These are phyloP conservation scores for Malurus cyaneus DNA, from an alignment of 2,113 vertebrate species.

Conservation along the genomic window DNA sequence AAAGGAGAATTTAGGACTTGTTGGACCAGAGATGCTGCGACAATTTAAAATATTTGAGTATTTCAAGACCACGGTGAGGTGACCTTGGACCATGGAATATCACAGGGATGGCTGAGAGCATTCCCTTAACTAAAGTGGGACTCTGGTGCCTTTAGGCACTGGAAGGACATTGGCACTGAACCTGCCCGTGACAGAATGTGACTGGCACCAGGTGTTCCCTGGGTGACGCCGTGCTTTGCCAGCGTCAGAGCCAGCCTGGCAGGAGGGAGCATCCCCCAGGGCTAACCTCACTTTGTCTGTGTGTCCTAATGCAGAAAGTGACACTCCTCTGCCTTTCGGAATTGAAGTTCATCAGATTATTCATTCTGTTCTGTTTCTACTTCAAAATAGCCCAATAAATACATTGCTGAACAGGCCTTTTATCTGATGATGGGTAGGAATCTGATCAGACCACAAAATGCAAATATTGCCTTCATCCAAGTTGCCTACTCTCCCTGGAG, in stretches of 20 bases:
- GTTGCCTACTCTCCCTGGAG: not conserved
- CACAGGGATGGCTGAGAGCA: not conserved
- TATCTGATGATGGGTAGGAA: not conserved
- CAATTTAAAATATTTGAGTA: not conserved
- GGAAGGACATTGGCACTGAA: not conserved
- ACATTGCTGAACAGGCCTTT: not conserved
- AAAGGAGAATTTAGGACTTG: not conserved
- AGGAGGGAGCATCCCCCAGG: not conserved
- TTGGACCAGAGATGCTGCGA: not conserved
- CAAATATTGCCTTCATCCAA: not conserved
- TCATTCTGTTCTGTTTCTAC: not conserved
- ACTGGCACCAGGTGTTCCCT: not conserved
- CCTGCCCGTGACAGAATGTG: not conserved
- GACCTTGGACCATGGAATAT: not conserved
- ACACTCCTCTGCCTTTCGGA: not conserved
- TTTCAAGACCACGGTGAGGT: not conserved
- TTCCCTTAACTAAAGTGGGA: not conserved
- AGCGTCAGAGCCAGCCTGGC: not conserved
- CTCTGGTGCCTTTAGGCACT: not conserved
- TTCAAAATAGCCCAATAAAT: not conserved
- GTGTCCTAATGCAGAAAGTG: not conserved
- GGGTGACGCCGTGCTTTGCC: rapidly evolving
- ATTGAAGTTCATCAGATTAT: not conserved
- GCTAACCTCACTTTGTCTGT: not conserved
- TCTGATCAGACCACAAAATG: conserved; percentile 17